phyloP scores from a whole-genome alignment of 2,888 invertebrate species.

The Aricia artaxerxes region DNA sequence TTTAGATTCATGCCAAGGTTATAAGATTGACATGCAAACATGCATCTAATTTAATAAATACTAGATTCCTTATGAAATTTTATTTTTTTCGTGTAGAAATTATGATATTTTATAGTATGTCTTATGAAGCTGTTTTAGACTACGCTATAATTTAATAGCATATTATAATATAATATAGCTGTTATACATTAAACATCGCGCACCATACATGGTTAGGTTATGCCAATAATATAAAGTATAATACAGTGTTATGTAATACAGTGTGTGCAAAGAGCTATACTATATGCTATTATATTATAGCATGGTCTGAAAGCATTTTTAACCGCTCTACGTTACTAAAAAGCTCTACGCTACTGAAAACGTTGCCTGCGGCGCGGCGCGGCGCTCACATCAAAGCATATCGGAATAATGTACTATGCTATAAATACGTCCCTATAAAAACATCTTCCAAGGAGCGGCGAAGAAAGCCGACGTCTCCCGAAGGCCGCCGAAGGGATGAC shows the following conservation, averaged over 20 bases:
- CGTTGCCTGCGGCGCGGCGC: background rate
- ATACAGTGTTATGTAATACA: too few species aligned
- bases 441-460: constrained; percentile 45
- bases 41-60: background rate
- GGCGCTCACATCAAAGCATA: constrained; percentile 23
- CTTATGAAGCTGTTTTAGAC: too few species aligned
- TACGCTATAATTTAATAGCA: too few species aligned
- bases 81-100: background rate
- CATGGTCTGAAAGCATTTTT: too few species aligned
- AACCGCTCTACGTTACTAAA: background rate
- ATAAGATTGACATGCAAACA: constrained; percentile 35
- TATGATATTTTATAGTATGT: too few species aligned
- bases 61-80: background rate
- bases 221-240: too few species aligned
- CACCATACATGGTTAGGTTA: too few species aligned
- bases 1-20: constrained; percentile 41
- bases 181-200: too few species aligned
- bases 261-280: too few species aligned
- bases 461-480: constrained; percentile 60
- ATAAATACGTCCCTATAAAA: constrained; percentile 39
- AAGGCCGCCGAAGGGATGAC: constrained; percentile 70
- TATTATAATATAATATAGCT: too few species aligned
- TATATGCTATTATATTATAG: too few species aligned
- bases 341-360: constrained; percentile 25
- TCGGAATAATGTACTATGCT: constrained; percentile 36